Conservation (phyloP, 1,140 invertebrate genomes). For the Anoplophora glabripennis region DNA sequence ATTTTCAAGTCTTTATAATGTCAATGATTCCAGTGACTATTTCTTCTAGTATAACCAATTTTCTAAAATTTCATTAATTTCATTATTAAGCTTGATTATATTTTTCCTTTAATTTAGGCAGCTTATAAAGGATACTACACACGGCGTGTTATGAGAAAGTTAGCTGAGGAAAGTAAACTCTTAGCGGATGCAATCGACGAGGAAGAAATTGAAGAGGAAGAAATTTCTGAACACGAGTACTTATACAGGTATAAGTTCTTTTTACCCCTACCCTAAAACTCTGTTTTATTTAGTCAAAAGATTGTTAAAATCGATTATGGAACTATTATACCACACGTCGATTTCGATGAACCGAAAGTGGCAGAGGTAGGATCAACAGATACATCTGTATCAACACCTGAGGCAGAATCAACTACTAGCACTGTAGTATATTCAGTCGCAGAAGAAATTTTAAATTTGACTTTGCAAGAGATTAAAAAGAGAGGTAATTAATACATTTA, state of each 20-base stretch:
- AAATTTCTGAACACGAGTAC: background rate
- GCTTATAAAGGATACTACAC: conserved; percentile 52
- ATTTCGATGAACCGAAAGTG: conserved; percentile 17
- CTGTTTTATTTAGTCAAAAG: conserved; percentile 3
- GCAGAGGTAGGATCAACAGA: too few species aligned
- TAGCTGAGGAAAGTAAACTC: background rate
- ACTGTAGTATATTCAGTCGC: too few species aligned
- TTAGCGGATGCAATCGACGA: conserved; percentile 3
- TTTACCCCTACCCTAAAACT: background rate
- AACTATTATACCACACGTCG: conserved; percentile 28
- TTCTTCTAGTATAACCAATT: too few species aligned
- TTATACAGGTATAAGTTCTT: background rate
- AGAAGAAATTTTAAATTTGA: too few species aligned
- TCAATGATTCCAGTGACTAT: too few species aligned
- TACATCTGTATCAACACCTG: too few species aligned
- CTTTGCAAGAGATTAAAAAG: too few species aligned
- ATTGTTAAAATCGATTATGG: conserved; percentile 28
- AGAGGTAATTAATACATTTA: too few species aligned
- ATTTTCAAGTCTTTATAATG: too few species aligned
- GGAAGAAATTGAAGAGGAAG: conserved; percentile 3
- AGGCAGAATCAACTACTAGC: too few species aligned
- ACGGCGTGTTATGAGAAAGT: conserved; percentile 23
- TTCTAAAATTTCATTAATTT: too few species aligned
- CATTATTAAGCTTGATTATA: too few species aligned
- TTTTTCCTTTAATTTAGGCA: conserved; percentile 12